Evolutionary conservation across 2,888 invertebrate species (phyloP).

Genomic region (Drosophila engyochracea): DNA sequence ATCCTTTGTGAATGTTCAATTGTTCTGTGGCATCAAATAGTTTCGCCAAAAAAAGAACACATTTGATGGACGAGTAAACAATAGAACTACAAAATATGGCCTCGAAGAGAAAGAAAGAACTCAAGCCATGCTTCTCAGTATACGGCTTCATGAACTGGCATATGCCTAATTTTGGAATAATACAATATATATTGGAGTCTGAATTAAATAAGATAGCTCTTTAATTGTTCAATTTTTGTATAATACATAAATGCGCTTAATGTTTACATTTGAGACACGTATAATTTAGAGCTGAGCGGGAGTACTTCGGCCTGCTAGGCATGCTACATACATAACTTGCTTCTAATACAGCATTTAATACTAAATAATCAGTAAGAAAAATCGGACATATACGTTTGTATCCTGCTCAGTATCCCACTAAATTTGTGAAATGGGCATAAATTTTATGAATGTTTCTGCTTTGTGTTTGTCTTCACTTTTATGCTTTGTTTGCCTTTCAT

Average conservation of each 20-base stretch:
- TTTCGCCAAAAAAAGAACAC: constrained; percentile 28
- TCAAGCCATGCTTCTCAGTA: constrained; percentile 6
- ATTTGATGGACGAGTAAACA: constrained; percentile 36
- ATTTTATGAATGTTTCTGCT: constrained; percentile 1
- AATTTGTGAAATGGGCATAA: background rate
- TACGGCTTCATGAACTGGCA: background rate
- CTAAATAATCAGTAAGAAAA: background rate
- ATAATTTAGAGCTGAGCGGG: background rate
- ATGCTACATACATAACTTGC: background rate
- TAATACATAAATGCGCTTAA: background rate
- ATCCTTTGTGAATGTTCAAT: constrained; percentile 44
- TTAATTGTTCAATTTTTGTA: background rate
- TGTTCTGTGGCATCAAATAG: constrained; percentile 49
- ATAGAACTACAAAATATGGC: constrained; percentile 33
- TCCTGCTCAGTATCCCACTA: background rate
- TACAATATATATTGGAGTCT: constrained; percentile 13
- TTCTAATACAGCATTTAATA: background rate
- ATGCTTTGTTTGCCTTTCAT: background rate
- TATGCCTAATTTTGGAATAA: constrained; percentile 24
- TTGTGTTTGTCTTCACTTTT: constrained; percentile 6
- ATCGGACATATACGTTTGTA: background rate
- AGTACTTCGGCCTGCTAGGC: background rate
- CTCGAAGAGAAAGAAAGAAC: background rate
- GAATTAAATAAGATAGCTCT: background rate
- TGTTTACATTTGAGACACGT: background rate